Base-by-base conservation (phyloP, 2,888 invertebrate species). In the Andrena trimmerana region DNA sequence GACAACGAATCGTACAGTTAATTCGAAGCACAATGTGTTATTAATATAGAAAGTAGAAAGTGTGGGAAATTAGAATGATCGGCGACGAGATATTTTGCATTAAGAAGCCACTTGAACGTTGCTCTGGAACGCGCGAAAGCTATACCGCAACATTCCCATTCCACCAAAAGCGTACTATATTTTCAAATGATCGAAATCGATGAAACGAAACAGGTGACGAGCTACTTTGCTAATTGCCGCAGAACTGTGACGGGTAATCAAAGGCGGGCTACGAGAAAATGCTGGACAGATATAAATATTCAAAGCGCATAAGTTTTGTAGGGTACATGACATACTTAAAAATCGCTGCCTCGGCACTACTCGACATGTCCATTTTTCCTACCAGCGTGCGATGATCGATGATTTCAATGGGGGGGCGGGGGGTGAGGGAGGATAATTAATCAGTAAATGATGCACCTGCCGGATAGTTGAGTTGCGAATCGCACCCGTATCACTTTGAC, bases 371-470 rank as follows among this genome's bases (percentile, higher is more conserved):
- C 83, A 75, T 72, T 72, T 74, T 83, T 79, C 69, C 57, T 77
- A 75, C 78, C 77, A 71, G 75, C 72, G 27, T 75, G 42, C 78
- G 75, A 78, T 75, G 77, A 84, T 74, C 74, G 71, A 81, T 68
- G 86, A 76, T 73, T 71, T 67, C n/a, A 83, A 80, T 80, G 75
- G n/a, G 66, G 78, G 48, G 62, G 29, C 20, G n/a, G 66, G 78
- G 48, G 62, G 29, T 27, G 29, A 6, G 66, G 59, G 62, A 60
- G 50, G 68, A 10, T 83, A 85, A 86, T 82, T 83, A 79, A 73
- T 88, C 76, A 88, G 81, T 84, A 89, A 88, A 84, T 89, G 84
- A 87, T 91, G 91, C 91, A 93, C 93, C 93, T 93, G 90, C 88
- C 92, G 92, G 83, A 91, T 90, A 72, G 88, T 89, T 86, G 91